Conservation (phyloP, 2,888 invertebrate genomes). For the Napeogenes sylphis region DNA sequence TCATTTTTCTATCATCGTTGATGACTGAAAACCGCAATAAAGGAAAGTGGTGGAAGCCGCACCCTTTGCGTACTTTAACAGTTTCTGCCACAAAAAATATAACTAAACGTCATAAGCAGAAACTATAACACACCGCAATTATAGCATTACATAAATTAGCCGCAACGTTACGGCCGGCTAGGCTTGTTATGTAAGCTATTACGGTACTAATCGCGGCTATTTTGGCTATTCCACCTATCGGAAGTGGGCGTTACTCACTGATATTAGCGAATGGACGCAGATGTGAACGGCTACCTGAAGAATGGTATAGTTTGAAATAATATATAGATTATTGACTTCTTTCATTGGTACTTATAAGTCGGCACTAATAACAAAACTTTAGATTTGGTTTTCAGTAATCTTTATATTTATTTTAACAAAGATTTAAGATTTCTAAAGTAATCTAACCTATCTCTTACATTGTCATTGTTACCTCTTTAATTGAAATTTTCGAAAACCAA, state of each 20-base stretch:
- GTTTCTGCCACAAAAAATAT: neutral
- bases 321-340: neutral
- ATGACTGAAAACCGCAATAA: too few species aligned
- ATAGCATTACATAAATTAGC: slow-evolving; percentile 37
- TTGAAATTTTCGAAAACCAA: slow-evolving; percentile 24
- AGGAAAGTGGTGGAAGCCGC: too few species aligned
- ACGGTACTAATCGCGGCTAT: slow-evolving; percentile 49
- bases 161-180: slow-evolving; percentile 43
- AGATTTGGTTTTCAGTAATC: neutral
- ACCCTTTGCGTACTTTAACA: neutral
- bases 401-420: neutral
- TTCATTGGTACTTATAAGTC: too few species aligned
- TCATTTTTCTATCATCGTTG: too few species aligned
- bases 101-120: slow-evolving; percentile 10
- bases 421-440: neutral
- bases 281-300: slow-evolving; percentile 26
- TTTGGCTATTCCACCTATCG: slow-evolving; percentile 29
- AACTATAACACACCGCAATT: slow-evolving; percentile 21
- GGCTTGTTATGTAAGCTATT: slow-evolving; percentile 51
- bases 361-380: too few species aligned
- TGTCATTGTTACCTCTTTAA: slow-evolving; percentile 30
- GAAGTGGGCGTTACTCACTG: slow-evolving; percentile 32
- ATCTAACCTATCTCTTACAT: neutral
- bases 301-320: slow-evolving; percentile 18
- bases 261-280: slow-evolving; percentile 32